Conservation (phyloP, 2,113 vertebrate genomes). For the Megatriorchis doriae region DNA sequence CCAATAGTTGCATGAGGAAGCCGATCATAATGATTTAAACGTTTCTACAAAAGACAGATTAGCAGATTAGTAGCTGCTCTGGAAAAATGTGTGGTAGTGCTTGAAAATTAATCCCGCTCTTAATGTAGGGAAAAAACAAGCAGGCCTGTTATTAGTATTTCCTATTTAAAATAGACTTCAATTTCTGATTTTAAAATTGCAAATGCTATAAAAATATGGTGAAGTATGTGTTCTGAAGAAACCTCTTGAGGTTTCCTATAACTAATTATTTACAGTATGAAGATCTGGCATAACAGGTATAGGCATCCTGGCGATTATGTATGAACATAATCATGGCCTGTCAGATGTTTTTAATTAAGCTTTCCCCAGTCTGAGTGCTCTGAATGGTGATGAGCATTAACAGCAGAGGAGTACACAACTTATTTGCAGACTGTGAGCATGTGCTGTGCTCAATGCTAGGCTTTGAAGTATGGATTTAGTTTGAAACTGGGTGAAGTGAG, state of each 20-base stretch:
- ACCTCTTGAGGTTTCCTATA: conserved; percentile 30
- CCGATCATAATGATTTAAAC: background rate
- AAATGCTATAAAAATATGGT: conserved; percentile 6
- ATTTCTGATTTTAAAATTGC: conserved; percentile 1
- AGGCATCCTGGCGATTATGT: conserved; percentile 11
- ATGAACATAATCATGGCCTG: conserved; percentile 17
- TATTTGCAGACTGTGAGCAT: background rate
- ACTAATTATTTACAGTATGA: conserved; percentile 43
- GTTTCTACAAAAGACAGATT: conserved; percentile 32
- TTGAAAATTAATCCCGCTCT: conserved; percentile 39
- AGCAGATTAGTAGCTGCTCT: conserved; percentile 38
- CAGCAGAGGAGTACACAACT: background rate
- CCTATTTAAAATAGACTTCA: conserved; percentile 50
- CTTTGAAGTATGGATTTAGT: background rate
- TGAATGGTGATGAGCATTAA: conserved; percentile 12
- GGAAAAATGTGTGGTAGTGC: conserved; percentile 17
- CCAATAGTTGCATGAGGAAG: background rate
- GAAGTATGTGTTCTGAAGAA: conserved; percentile 19
- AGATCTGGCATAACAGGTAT: conserved; percentile 55
- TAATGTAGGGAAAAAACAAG: conserved; percentile 7
- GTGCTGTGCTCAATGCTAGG: background rate
- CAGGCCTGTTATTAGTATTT: conserved; percentile 50
- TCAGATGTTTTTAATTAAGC: conserved; percentile 55
- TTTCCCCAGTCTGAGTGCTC: conserved; percentile 32
- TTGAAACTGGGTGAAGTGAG: background rate